These are phyloP conservation scores for Marcusenius ussheri DNA, from an alignment of 2,113 vertebrate species.

Conservation along the genomic window DNA sequence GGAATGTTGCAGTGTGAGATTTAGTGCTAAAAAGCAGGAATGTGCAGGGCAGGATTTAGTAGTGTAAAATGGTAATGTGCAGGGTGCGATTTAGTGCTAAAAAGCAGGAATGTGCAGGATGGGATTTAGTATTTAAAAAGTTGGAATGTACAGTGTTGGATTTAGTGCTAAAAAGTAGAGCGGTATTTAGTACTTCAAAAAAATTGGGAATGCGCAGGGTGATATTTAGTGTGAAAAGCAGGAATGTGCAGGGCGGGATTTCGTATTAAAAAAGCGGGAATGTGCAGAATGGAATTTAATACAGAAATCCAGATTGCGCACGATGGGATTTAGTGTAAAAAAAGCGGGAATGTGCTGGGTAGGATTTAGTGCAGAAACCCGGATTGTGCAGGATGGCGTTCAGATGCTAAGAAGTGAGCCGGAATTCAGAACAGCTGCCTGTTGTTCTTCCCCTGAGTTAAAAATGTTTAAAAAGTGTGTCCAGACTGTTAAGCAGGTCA, in stretches of 20 bases:
- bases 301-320: neutral
- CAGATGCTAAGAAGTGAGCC: neutral
- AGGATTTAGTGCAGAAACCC: neutral
- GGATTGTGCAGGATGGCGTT: neutral
- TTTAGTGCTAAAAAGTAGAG: neutral
- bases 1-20: neutral
- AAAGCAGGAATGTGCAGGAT: neutral
- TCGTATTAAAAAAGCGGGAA: neutral
- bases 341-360: neutral
- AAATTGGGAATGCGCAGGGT: neutral
- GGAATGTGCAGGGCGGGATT: neutral
- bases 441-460: neutral
- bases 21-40: neutral
- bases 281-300: neutral
- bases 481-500: constrained; percentile 63
- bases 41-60: neutral
- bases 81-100: neutral
- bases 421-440: neutral
- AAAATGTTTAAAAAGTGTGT: constrained; percentile 49
- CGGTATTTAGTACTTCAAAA: neutral
- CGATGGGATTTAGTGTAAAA: neutral
- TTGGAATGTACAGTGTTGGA: neutral
- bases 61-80: neutral
- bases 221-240: neutral
- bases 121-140: neutral